Evolutionary conservation across 2,888 invertebrate genomes (phyloP), one percentile per base, ranked within the genome.

Genomic region (Nemoura dubitans): DNA sequence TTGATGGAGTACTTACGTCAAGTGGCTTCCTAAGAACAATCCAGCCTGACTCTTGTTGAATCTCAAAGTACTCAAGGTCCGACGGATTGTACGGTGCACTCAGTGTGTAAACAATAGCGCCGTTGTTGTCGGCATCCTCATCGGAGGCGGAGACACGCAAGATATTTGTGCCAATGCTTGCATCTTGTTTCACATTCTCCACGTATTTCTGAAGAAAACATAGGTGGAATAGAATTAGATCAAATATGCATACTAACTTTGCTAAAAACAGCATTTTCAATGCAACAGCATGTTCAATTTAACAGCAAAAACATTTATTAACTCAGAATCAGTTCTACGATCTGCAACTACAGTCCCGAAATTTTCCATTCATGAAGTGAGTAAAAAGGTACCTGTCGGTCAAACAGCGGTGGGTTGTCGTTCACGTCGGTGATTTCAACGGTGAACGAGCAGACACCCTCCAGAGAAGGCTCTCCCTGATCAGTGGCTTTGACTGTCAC

Each of bases 401-500:
- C 98, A 92, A 98, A 98, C 85, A 98, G 92, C 10, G 98, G 98
- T 7, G 98, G 98, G 92, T 99, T 99, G 91, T 99, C 99, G 91
- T 99, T 99, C 81, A 98, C 97, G 91, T 99, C 99, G 0, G 98
- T 98, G 86, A 99, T 98, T 93, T 98, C 98, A 83, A 98, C 98
- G 25, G 98, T 98, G 91, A 99, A 99, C 7, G 99, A 99, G 92
- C 99, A 99, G 89, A 99, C 98, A 30, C 99, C 98, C 92, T 99
- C 99, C 89, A 99, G 92, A 0, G 98, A 98, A 0, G 99, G 98
- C 91, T 98, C 98, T n/a, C 99, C 99, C 91, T 98, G 97, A 94
- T 99, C 99, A 0, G 98, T 98, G 5, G 99, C 99, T 92, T 99
- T 98, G 0, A 99, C 97, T 0, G 98, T 99, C 5, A 98, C 98